Evolutionary conservation across 2,113 vertebrate species (phyloP).

Genomic region (Seriola quinqueradiata): DNA sequence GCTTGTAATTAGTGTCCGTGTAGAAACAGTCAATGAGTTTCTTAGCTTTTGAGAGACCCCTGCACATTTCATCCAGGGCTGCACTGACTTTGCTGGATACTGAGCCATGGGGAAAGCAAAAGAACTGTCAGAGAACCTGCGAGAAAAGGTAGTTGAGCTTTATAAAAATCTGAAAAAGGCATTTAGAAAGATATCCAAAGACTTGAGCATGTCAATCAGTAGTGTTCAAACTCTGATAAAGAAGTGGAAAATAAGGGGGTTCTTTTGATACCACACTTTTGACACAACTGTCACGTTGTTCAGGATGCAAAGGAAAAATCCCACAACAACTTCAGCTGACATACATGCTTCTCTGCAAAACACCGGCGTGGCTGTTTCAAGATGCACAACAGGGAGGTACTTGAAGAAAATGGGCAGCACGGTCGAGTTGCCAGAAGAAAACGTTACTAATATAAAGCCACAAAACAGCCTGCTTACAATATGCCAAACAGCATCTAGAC

Average conservation of each 20-base stretch:
- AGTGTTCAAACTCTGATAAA: background rate
- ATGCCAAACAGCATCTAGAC: constrained; percentile 15
- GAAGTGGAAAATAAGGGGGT: no score
- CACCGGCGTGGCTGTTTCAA: no score
- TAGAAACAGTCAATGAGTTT: background rate
- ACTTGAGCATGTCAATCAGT: background rate
- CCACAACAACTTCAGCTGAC: no score
- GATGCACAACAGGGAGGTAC: no score
- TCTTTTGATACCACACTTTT: no score
- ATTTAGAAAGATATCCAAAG: background rate
- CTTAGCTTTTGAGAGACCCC: background rate
- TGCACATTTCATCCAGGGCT: background rate
- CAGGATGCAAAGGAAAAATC: no score
- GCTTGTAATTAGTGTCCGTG: background rate
- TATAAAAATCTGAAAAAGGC: constrained; percentile 1
- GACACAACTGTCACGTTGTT: no score
- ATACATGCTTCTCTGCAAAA: no score
- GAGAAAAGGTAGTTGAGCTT: background rate
- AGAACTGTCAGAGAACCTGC: background rate
- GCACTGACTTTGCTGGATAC: constrained; percentile 1
- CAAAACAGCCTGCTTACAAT: background rate
- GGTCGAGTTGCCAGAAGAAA: background rate
- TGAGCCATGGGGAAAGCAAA: constrained; percentile 4
- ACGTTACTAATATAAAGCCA: background rate
- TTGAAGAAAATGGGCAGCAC: no score